Evolutionary conservation across 2,888 invertebrate species (phyloP), one percentile per base, ranked within the genome.

Genomic region (Steinernema hermaphroditum): DNA sequence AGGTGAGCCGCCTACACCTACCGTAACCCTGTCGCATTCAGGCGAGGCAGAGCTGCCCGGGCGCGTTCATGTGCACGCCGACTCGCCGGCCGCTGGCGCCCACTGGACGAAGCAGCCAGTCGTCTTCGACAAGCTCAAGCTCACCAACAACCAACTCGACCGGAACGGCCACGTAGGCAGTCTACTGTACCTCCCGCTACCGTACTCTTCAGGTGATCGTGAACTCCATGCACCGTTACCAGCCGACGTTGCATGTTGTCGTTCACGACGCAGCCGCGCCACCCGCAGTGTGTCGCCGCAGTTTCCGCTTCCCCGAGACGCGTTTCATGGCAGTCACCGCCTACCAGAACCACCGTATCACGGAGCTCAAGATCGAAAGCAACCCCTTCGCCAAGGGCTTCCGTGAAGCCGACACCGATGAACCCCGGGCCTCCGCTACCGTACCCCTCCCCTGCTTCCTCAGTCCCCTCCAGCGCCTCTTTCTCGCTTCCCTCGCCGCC

Each of bases 171-270:
- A 95, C 90, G 94, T 94, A 88, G 91, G 92, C 90, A 22, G n/a
- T n/a, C 49, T 49, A 6, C n/a, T n/a, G n/a, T n/a, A n/a, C n/a
- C n/a, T n/a, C n/a, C n/a, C n/a, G n/a, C n/a, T n/a, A n/a, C n/a
- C n/a, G n/a, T n/a, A n/a, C n/a, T n/a, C n/a, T 89, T 68, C 91
- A 98, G 98, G 92, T 98, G 88, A 96, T 98, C 83, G 90, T 98
- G 79, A 98, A 98, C 88, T 98, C 97, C 68, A 98, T 98, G 98
- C 98, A 98, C 90, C 93, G 95, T 86, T 98, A 98, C 88, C 96
- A 97, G 88, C 97, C 98, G 0, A 90, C 96, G 82, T 94, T 98
- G 87, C 97, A 98, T 89, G 90, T 98, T 86, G 94, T 97, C 9
- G 54, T 80, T 19, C 77, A 77, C 54, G 75, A 80, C 29, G 27